These are phyloP conservation scores for Philopedon plagiatum DNA, from an alignment of 2,888 invertebrate species.

Conservation along the genomic window DNA sequence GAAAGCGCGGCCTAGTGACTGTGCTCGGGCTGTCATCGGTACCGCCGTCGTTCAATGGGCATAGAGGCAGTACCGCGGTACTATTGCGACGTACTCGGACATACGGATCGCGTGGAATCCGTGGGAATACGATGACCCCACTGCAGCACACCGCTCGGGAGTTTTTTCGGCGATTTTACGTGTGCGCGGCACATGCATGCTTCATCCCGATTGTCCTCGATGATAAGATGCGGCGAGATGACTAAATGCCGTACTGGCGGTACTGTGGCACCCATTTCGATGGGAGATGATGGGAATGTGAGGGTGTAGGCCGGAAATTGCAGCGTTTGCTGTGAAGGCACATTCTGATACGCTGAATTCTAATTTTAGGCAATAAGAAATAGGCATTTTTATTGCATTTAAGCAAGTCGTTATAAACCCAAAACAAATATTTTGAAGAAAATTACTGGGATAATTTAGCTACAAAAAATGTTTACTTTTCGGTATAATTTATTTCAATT, in stretches of 20 bases:
- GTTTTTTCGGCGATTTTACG: conserved; percentile 20
- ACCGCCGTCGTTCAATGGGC: conserved; percentile 45
- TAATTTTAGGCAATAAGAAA: background rate
- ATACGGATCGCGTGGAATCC: conserved; percentile 44
- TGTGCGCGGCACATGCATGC: conserved; percentile 23
- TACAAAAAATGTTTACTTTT: no score
- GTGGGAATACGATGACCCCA: conserved; percentile 50
- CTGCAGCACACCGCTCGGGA: background rate
- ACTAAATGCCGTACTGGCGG: background rate
- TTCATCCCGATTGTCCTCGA: conserved; percentile 15
- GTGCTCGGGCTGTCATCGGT: conserved; percentile 28
- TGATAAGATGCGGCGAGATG: conserved; percentile 20
- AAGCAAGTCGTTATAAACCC: no score
- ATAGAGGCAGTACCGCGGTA: conserved; percentile 30
- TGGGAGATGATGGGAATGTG: background rate
- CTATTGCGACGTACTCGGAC: conserved; percentile 46
- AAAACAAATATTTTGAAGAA: no score
- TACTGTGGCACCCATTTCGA: background rate
- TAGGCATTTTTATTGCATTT: no score
- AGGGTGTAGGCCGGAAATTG: background rate
- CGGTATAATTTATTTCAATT: no score
- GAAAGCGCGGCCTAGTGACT: conserved; percentile 23
- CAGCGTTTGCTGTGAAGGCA: no score
- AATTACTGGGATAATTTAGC: no score
- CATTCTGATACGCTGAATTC: no score